Base-by-base conservation (phyloP, 2,888 invertebrate genomes). In the Apocheima hispidaria region DNA sequence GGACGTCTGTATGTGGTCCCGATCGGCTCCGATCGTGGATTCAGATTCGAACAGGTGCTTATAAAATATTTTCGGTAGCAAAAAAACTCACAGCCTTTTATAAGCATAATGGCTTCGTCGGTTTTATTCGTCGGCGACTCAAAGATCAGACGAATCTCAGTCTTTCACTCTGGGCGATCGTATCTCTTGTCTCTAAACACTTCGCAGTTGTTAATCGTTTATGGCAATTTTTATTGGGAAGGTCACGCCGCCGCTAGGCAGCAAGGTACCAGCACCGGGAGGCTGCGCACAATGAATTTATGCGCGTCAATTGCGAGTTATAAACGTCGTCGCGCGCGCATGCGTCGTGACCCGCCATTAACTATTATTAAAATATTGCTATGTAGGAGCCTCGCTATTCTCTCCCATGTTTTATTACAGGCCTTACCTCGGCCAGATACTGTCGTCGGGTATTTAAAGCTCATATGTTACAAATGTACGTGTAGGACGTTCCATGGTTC, bases 301-400 rank as follows among this genome's bases (percentile, higher is more conserved):
- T 86, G 82, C 83, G 86, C 82, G 87, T 90, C 88, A 87, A 88
- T 88, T 80, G 83, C 81, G 79, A 86, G 88, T 90, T 90, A 90
- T 90, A 88, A 87, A 88, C 88, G 86, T 88, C 87, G 86, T 79
- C 86, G 86, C 84, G 78, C 78, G 84, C 82, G 85, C 85, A 81
- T 81, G 83, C 81, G 82, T 79, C 85, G 81, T 88, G 90, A 89
- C 90, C 89, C 77, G 79, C 87, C 88, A 91, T 92, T 90, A 91
- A 91, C 88, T 86, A 91, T 90, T 92, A 92, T 90, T 91, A 91
- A 92, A 90, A 91, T 92, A 92, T 92, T 86, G 84, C 90, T 83
- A 81, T 84, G 88, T 90, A 87, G 84, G 75, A 85, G 86, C 86
- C 81, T 86, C 74, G 87, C 87, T 86, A 88, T 90, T 89, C 90